Base-by-base conservation (phyloP, 2,797 vertebrate species). In the Molossus alvarezi region DNA sequence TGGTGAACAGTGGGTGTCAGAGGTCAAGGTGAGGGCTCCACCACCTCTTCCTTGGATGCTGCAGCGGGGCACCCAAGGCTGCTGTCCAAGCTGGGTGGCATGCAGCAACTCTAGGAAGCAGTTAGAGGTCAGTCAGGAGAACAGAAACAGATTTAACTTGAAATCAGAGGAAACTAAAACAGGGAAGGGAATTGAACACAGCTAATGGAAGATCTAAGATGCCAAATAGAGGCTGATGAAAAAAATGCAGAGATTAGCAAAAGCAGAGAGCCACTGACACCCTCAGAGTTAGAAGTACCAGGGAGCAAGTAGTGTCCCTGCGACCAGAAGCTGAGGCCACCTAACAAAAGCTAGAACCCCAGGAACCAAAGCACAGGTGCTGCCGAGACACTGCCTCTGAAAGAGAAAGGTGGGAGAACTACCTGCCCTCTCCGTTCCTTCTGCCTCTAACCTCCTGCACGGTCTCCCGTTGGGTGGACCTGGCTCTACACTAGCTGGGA, bases 111-210 rank as follows among this genome's bases (percentile, higher is more conserved):
- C 14, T 33, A 57, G 83, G 69, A 29, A 37, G 84, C 48, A 37
- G 14, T 41, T 45, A 33, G 73, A 53, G 6, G 48, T 82, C 69
- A 48, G 15, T 88, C 9, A 53, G 55, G 25, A 85, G 9, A 76
- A 71, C 9, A 71, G 53, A 96, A 75, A 53, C 45, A 62, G 15
- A 58, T 33, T 17, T 90, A 48, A 81, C 76, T 60, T 80, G 48
- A 93, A 97, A 33, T 21, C n/a, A 92, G 82, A 92, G 89, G 55
- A 92, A 62, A 80, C 84, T 73, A 73, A 88, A 93, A 72, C 9
- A 90, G 53, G 13, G 17, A 84, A 91, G 60, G n/a, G 12, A 90
- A 75, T 9, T 90, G 13, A 27, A 79, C 17, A 77, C 2, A 79
- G 14, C 17, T 69, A 51, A 55, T 69, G 18, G 45, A 45, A 60